Evolutionary conservation across 2,888 invertebrate species (phyloP).

Genomic region (Koerneria pararmatus): DNA sequence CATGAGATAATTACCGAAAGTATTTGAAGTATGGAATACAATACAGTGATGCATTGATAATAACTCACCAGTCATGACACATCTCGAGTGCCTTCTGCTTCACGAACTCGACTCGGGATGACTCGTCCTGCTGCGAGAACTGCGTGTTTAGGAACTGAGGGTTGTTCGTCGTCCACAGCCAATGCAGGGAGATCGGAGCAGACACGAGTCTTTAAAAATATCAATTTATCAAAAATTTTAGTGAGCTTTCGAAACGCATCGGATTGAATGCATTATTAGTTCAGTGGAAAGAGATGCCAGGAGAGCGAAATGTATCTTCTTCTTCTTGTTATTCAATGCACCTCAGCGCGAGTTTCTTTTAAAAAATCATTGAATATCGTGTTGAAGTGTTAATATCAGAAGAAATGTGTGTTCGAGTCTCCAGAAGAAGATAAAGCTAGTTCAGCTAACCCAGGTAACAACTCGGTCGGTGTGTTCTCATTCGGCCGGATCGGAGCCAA

Average conservation of each 20-base stretch:
- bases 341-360: too few relatives aligned
- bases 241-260: too few relatives aligned
- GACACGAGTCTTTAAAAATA: slow-evolving; percentile 44
- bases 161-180: slow-evolving; percentile 54
- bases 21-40: neutral
- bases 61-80: slow-evolving; percentile 58
- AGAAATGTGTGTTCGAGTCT: neutral
- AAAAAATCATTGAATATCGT: neutral
- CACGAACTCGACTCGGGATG: slow-evolving; percentile 38
- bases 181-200: slow-evolving; percentile 56
- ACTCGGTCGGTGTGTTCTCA: slow-evolving; percentile 26
- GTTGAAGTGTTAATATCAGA: neutral
- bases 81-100: slow-evolving; percentile 47
- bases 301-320: too few relatives aligned
- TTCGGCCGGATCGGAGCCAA: slow-evolving; percentile 47
- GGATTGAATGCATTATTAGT: too few relatives aligned
- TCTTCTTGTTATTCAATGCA: too few relatives aligned
- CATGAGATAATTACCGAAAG: too few relatives aligned
- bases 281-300: too few relatives aligned
- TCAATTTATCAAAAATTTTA: neutral
- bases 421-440: too few relatives aligned
- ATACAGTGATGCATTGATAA: neutral
- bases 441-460: slow-evolving; percentile 14
- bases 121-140: slow-evolving; percentile 33
- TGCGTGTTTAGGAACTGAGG: slow-evolving; percentile 40